A percentile compares a stretch with the other conserved stretches of the same genome.
Conservation (phyloP, 2,113 vertebrate genomes). For the Furnarius figulus region DNA sequence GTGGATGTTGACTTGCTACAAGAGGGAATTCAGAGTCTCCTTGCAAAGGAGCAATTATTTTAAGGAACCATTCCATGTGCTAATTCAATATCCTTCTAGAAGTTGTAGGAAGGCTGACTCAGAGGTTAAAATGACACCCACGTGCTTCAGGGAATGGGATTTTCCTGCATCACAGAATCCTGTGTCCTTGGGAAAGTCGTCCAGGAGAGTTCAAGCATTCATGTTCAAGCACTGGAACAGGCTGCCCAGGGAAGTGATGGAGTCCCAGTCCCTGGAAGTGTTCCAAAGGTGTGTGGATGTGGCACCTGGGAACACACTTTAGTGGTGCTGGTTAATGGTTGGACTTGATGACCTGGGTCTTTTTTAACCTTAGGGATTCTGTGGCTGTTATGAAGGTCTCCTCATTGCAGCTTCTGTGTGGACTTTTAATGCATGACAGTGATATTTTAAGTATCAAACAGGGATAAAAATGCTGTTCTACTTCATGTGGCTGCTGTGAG, state of each 20-base stretch:
- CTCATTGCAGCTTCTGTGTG: not conserved
- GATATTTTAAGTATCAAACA: not conserved
- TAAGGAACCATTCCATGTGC: not conserved
- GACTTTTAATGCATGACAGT: not conserved
- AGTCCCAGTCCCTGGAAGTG: not conserved
- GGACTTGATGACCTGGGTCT: fast-evolving
- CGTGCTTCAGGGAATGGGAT: not conserved
- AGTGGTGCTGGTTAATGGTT: not conserved
- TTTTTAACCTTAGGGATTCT: not conserved
- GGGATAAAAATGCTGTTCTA: not conserved
- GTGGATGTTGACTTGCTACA: not conserved
- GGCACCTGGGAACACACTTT: not conserved
- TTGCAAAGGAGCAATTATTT: not conserved
- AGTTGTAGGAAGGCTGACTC: not conserved
- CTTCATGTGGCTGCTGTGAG: not conserved
- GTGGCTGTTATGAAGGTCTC: not conserved
- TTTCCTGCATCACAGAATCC: not conserved
- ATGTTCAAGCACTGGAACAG: fast-evolving
- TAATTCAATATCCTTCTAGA: not conserved
- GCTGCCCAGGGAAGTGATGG: not conserved
- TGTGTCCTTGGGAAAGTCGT: not conserved
- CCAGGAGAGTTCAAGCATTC: not conserved
- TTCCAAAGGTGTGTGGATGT: no score
- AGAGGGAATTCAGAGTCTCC: not conserved
- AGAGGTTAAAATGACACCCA: not conserved